Evolutionary conservation across 2,797 vertebrate species (phyloP), one percentile per base, ranked within the genome.

Genomic region (Crenichthys baileyi): DNA sequence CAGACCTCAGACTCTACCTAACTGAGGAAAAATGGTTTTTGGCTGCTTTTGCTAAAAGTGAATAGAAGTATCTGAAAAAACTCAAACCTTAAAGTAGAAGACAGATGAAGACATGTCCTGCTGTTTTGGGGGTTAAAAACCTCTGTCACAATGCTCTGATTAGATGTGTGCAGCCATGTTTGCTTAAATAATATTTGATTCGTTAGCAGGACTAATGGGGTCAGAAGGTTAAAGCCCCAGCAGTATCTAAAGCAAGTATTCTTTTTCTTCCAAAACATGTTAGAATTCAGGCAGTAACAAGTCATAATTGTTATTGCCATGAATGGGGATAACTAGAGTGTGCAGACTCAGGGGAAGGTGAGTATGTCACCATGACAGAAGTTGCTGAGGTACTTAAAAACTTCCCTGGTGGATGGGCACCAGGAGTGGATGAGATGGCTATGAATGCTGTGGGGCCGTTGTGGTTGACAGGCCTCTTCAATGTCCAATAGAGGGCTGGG

Each of bases 1-100:
- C 15, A 76, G n/a, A 71, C 29, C 61, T 73, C 76, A 50, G 60
- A 1, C 4, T 77, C 77, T 24, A 50, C 67, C 36, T 73, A 50
- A 29, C 70, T 44, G 55, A 88, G 67, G 60, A 84, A 50, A 24
- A 26, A 20, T n/a, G 8, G 2, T 39, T 82, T 74, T 68, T 84
- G 71, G 39, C 73, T 73, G 53, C 72, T 80, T 76, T 39, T 56
- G 71, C 55, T 51, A 73, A 79, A 81, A 39, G 6, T 1, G 36
- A 5, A 67, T 44, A 24, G 24, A 44, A 67, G 24, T 41, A 24
- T 56, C 55, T n/a, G 55, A 56, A 55, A 55, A 0, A 55, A 55
- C 22, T 22, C 53, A 22, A 55, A 24, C 1, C 7, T 24, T 56
- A n/a, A 41, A 44, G 36, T 36, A 36, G 61, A 8, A 36, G 16